phyloP scores from a whole-genome alignment of 2,888 invertebrate genomes.

The Brachyptera putata region DNA sequence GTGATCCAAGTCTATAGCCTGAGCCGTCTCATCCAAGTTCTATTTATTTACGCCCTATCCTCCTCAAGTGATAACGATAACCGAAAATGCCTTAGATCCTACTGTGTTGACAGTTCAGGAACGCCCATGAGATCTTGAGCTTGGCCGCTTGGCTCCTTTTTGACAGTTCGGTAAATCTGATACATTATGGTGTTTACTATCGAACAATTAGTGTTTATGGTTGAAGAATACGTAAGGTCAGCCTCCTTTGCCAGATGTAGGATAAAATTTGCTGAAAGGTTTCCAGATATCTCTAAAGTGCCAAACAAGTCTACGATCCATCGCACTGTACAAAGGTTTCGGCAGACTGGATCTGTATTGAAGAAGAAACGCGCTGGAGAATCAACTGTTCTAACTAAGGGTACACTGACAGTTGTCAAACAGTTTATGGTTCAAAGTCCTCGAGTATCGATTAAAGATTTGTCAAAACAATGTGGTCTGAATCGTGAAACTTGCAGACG shows the following conservation, averaged over 20 bases:
- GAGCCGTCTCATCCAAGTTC: too few relatives aligned
- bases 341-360: slow-evolving; percentile 10
- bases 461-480: slow-evolving; percentile 10
- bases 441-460: slow-evolving; percentile 8
- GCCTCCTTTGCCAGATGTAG: slow-evolving; percentile 9
- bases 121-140: too few relatives aligned
- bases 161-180: too few relatives aligned
- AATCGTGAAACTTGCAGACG: slow-evolving; percentile 8
- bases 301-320: slow-evolving; percentile 19
- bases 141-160: too few relatives aligned
- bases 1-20: too few relatives aligned
- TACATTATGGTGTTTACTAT: slow-evolving; percentile 9
- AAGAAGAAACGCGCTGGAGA: slow-evolving; percentile 5
- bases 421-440: background rate
- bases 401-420: slow-evolving; percentile 4
- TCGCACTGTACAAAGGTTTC: slow-evolving; percentile 10
- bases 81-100: too few relatives aligned
- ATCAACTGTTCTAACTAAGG: background rate
- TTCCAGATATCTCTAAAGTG: background rate
- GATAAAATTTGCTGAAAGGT: slow-evolving; percentile 13
- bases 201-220: slow-evolving; percentile 18
- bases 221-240: slow-evolving; percentile 12
- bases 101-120: too few relatives aligned
- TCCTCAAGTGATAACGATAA: too few relatives aligned
- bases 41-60: too few relatives aligned